Conservation (phyloP, 2,113 vertebrate genomes). For the Dolichallabes microphthalmus region DNA sequence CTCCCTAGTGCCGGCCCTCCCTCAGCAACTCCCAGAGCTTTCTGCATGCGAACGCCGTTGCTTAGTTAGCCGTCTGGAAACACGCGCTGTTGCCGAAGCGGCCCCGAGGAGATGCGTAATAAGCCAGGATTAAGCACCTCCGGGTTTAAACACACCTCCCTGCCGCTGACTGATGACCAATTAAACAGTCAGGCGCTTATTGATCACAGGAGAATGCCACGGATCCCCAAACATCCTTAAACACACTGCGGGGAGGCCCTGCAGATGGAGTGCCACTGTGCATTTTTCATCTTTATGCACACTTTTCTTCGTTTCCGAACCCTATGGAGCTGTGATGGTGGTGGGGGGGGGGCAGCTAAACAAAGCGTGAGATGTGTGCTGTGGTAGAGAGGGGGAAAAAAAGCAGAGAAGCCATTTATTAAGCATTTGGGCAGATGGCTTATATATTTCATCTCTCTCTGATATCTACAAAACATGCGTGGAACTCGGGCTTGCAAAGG, state of each 20-base stretch:
- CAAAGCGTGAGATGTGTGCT: conserved; percentile 7
- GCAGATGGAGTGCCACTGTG: conserved; percentile 29
- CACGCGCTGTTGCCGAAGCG: conserved; percentile 64
- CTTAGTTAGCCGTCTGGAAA: conserved; percentile 63
- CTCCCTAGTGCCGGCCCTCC: conserved; percentile 67
- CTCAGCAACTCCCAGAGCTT: conserved; percentile 68
- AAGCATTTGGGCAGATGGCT: conserved; percentile 46
- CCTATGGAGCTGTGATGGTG: conserved; percentile 10
- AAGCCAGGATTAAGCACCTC: conserved; percentile 71
- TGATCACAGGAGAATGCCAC: conserved; percentile 67
- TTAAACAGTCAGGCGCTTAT: conserved; percentile 73
- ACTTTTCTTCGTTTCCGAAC: not conserved
- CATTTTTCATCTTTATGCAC: conserved; percentile 43
- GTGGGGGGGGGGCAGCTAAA: not conserved
- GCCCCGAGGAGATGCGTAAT: conserved; percentile 71
- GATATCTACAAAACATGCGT: conserved; percentile 34
- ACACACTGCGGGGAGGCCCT: conserved; percentile 28
- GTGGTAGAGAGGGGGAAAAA: not conserved
- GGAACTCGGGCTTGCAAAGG: conserved; percentile 36
- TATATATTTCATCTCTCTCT: conserved; percentile 10
- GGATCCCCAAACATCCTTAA: conserved; percentile 59
- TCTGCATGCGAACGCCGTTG: conserved; percentile 68
- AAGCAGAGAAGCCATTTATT: conserved; percentile 24
- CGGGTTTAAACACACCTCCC: conserved; percentile 68
- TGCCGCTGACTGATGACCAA: conserved; percentile 77